These are phyloP conservation scores for Mesorhabditis spiculigera DNA, from an alignment of 2,888 invertebrate genomes.

Conservation along the genomic window DNA sequence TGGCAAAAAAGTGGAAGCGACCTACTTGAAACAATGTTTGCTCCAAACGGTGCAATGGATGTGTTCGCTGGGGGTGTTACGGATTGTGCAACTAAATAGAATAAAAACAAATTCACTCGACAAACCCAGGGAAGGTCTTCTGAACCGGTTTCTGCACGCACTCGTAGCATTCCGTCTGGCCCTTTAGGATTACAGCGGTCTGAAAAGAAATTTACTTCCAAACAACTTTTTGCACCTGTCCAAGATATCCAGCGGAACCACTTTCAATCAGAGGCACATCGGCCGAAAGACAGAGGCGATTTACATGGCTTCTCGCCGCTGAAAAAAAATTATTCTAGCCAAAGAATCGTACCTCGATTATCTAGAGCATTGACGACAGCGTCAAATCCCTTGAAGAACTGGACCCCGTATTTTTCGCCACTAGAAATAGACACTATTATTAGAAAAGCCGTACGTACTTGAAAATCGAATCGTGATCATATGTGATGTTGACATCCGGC, in stretches of 20 bases:
- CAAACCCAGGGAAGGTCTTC: constrained; percentile 83
- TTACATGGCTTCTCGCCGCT: constrained; percentile 94
- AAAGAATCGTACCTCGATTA: constrained; percentile 69
- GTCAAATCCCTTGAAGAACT: constrained; percentile 84
- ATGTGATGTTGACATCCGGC: constrained; percentile 66
- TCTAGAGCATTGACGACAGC: constrained; percentile 94
- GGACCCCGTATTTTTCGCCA: constrained; percentile 71
- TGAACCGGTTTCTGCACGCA: constrained; percentile 79
- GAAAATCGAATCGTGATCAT: constrained; percentile 78
- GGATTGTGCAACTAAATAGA: constrained; percentile 75
- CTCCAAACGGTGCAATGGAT: constrained; percentile 99
- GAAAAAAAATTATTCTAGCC: constrained; percentile 16
- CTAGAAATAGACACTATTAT: constrained; percentile 18
- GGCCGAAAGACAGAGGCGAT: constrained; percentile 94
- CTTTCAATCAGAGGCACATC: constrained; percentile 91
- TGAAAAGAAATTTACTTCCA: constrained; percentile 7
- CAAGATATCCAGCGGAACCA: constrained; percentile 92
- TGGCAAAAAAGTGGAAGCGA: not conserved
- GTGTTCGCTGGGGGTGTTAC: constrained; percentile 97
- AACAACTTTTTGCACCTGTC: constrained; percentile 67
- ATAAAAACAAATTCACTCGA: not conserved
- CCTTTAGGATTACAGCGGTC: constrained; percentile 66
- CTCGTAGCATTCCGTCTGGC: constrained; percentile 90
- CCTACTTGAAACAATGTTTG: constrained; percentile 93
- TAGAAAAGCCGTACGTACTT: constrained; percentile 14